A percentile compares a stretch with the other conserved stretches of the same genome.
These are phyloP conservation scores for Caracal caracal DNA, from an alignment of 2,113 vertebrate genomes.

Conservation along the genomic window DNA sequence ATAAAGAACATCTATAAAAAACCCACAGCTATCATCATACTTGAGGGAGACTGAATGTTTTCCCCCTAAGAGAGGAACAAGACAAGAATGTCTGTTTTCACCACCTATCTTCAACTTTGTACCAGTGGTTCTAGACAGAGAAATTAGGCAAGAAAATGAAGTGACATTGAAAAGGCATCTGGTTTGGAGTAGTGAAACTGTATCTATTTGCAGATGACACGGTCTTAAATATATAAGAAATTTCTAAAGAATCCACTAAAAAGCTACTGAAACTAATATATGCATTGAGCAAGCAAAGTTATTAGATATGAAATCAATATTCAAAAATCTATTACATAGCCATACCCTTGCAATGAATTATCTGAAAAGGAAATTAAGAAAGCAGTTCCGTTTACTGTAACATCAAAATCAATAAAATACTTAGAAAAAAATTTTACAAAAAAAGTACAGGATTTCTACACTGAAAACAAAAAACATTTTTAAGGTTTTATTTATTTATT, in stretches of 20 bases:
- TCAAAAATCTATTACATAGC: not conserved
- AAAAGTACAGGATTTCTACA: not conserved
- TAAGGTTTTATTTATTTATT: no score
- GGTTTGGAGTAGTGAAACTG: not conserved
- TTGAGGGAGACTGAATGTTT: not conserved
- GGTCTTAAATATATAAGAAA: not conserved
- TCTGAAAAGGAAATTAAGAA: not conserved
- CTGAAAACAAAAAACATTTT: not conserved
- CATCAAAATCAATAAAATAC: not conserved
- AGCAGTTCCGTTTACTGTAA: not conserved
- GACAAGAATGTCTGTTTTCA: not conserved
- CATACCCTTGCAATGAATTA: not conserved
- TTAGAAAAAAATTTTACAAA: not conserved
- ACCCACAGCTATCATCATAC: not conserved
- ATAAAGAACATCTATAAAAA: not conserved
- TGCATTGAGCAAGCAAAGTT: not conserved
- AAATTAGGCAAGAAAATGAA: not conserved
- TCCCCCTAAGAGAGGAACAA: not conserved
- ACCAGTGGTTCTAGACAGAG: not conserved
- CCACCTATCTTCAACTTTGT: not conserved
- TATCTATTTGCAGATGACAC: not conserved
- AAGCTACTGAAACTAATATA: not conserved
- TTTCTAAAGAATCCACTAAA: not conserved
- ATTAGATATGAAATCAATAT: not conserved
- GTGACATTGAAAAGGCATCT: not conserved